phyloP scores from a whole-genome alignment of 2,797 vertebrate genomes.

The Sebastes kiyomatsui region DNA sequence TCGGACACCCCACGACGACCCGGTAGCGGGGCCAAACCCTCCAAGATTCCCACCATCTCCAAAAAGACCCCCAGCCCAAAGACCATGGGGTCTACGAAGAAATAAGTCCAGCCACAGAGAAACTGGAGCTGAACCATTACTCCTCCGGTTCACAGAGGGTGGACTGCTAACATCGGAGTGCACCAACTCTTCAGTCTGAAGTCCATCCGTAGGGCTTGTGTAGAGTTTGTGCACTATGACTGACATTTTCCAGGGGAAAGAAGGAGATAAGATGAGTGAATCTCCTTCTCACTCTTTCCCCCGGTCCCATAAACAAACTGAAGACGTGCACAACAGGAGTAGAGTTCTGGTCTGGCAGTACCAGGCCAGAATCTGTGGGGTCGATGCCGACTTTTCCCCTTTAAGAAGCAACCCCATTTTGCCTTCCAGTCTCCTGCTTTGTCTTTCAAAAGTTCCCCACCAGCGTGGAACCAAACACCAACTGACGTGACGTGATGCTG shows the following conservation, averaged over 20 bases:
- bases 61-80: conserved; percentile 93
- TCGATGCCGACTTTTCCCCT: conserved; percentile 38
- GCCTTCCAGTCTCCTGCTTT: conserved; percentile 63
- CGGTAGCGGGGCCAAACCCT: conserved; percentile 80
- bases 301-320: conserved; percentile 2
- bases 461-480: conserved; percentile 38
- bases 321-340: conserved; percentile 56
- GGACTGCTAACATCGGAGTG: background rate
- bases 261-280: conserved; percentile 24
- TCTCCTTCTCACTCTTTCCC: conserved; percentile 49
- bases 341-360: conserved; percentile 27
- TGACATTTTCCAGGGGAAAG: conserved; percentile 23
- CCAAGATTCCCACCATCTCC: conserved; percentile 97
- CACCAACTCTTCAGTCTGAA: conserved; percentile 21
- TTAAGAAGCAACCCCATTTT: conserved; percentile 62
- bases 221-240: conserved; percentile 47
- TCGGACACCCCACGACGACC: conserved; percentile 92
- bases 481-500: conserved; percentile 73
- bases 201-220: conserved; percentile 24
- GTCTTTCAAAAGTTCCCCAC: conserved; percentile 37
- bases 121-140: background rate
- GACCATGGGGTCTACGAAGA: conserved; percentile 85
- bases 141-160: background rate
- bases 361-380: conserved; percentile 40
- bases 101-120: conserved; percentile 75